Evolutionary conservation across 2,888 invertebrate genomes (phyloP).

Genomic region (Chrysotoxum bicinctum): DNA sequence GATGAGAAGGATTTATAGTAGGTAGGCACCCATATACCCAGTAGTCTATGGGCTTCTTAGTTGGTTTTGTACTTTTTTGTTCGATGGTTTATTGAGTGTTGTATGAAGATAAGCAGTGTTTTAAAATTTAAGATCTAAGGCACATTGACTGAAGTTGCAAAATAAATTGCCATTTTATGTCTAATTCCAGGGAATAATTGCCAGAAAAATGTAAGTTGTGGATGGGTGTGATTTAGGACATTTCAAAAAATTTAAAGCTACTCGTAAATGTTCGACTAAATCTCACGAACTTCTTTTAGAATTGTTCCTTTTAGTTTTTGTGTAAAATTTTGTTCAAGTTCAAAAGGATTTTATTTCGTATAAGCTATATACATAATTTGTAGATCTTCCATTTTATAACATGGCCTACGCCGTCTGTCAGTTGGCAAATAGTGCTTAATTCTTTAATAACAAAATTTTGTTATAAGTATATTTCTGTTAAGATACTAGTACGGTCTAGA

Average conservation of each 20-base stretch:
- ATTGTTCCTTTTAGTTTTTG: too few species aligned
- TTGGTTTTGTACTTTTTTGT: not conserved
- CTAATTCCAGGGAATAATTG: not conserved
- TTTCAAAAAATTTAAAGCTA: not conserved
- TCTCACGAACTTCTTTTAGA: too few species aligned
- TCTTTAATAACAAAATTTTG: too few species aligned
- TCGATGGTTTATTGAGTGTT: constrained; percentile 8
- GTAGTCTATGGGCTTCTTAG: not conserved
- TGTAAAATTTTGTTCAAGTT: too few species aligned
- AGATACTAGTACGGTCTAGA: too few species aligned
- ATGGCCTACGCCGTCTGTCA: too few species aligned
- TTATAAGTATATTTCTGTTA: too few species aligned
- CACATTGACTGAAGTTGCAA: not conserved
- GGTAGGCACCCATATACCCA: not conserved
- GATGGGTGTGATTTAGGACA: not conserved
- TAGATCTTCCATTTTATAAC: too few species aligned
- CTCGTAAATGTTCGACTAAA: too few species aligned
- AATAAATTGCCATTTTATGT: constrained; percentile 4
- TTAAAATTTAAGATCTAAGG: constrained; percentile 4
- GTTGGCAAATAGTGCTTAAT: too few species aligned
- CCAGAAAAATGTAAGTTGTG: not conserved
- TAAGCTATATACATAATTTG: too few species aligned
- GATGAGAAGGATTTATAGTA: constrained; percentile 5
- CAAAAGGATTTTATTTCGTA: too few species aligned
- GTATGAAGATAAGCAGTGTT: not conserved